phyloP scores from a whole-genome alignment of 2,888 invertebrate genomes.

The Andrena dorsata region DNA sequence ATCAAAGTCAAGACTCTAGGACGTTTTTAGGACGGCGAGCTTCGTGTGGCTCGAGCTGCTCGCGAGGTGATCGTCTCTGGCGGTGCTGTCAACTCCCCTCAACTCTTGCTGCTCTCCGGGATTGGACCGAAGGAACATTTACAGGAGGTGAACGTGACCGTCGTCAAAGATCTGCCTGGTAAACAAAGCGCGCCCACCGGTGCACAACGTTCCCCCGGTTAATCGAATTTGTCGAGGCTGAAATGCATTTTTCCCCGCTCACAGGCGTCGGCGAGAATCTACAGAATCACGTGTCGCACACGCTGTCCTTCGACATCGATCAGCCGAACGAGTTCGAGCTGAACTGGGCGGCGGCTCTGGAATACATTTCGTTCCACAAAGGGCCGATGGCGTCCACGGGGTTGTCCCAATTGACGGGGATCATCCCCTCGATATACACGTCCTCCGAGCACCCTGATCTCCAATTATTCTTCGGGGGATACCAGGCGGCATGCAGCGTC shows the following conservation, averaged over 20 bases:
- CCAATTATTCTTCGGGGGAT: constrained; percentile 89
- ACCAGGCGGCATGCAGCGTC: constrained; percentile 87
- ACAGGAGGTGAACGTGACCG: constrained; percentile 87
- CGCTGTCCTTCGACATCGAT: constrained; percentile 86
- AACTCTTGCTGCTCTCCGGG: constrained; percentile 89
- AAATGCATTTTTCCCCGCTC: not conserved
- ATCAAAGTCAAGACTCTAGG: not conserved
- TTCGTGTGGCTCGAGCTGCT: constrained; percentile 70
- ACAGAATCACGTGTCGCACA: constrained; percentile 89
- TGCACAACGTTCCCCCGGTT: not conserved
- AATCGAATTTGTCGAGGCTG: constrained; percentile 1
- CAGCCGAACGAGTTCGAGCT: constrained; percentile 86
- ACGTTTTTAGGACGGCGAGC: constrained; percentile 74
- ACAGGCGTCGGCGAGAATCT: constrained; percentile 89
- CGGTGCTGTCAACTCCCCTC: constrained; percentile 89
- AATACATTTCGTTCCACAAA: constrained; percentile 87
- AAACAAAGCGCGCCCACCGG: not conserved
- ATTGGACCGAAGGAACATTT: constrained; percentile 88
- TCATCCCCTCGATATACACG: constrained; percentile 88
- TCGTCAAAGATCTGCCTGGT: constrained; percentile 87
- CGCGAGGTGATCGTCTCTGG: constrained; percentile 87
- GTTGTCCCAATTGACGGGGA: constrained; percentile 88
- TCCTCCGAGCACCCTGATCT: constrained; percentile 88
- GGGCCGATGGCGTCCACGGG: constrained; percentile 89
- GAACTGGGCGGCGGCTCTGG: constrained; percentile 88